A percentile compares a stretch with the other conserved stretches of the same genome.
These are phyloP conservation scores for Anas platyrhynchos DNA, from an alignment of 2,113 vertebrate genomes.

Conservation along the genomic window DNA sequence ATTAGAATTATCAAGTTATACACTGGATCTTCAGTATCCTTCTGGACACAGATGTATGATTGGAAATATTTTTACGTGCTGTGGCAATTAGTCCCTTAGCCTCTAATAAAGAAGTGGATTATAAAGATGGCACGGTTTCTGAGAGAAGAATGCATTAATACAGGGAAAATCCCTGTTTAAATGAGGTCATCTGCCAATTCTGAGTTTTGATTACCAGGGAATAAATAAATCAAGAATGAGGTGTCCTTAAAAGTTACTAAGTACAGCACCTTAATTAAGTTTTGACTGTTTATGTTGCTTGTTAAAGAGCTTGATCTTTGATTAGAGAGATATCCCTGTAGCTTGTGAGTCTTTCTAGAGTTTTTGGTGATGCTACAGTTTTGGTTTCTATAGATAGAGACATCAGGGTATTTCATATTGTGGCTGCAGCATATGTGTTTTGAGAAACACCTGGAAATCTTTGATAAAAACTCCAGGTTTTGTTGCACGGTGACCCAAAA, in stretches of 20 bases:
- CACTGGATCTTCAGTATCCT: too few relatives aligned
- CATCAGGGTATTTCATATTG: neutral
- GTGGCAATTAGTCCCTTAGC: neutral
- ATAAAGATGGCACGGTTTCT: neutral
- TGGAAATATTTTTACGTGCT: neutral
- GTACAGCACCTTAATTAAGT: neutral
- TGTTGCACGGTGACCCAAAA: neutral
- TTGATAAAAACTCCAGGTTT: neutral
- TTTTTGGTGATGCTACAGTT: neutral
- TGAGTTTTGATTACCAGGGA: neutral
- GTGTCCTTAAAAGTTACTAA: too few relatives aligned
- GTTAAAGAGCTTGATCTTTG: neutral
- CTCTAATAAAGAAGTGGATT: neutral
- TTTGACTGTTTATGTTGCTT: neutral
- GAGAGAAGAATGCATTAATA: neutral
- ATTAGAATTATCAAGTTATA: too few relatives aligned
- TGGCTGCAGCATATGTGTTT: too few relatives aligned
- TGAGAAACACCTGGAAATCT: neutral
- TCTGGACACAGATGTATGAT: neutral
- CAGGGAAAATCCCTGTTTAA: neutral
- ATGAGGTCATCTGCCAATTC: neutral
- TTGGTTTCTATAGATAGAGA: neutral
- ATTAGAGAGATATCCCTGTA: neutral
- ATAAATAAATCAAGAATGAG: neutral
- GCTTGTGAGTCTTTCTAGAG: neutral